Base-by-base conservation (phyloP, 1,140 invertebrate species). In the Cataglyphis hispanica region DNA sequence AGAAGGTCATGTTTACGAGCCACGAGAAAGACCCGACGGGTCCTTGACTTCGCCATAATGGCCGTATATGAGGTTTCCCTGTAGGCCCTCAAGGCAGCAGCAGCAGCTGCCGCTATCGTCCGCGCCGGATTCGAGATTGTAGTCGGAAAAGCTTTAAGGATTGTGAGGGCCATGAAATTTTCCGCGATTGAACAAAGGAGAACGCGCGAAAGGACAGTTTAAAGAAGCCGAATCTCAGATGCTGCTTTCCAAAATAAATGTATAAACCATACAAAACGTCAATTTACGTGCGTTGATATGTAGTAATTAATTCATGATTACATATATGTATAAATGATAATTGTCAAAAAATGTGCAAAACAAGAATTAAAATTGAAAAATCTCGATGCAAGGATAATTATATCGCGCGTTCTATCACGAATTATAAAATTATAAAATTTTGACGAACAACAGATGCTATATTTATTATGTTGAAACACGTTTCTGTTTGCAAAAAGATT, bases 1-100 rank as follows among this genome's bases (percentile, higher is more conserved):
- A 67, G 69, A 70, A 66, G 25, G 46, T 56, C 50, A 89, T 83
- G 83, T 87, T 91, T 88, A 89, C 86, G 86, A 87, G 69, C 60
- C 22, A 83, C 75, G 61, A 50, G 46, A 86, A 67, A 66, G 31
- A 64, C 56, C 40, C 60, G 31, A 70, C 19, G 81, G 64, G 77
- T 74, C 63, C 50, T 76, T 22, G 64, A 31, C 69, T 58, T 53
- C 27, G 56, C 53, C 80, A 16, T 78, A 87, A 81, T 43, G 87
- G 50, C 61, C 80, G 50, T 76, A 50, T 50, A 84, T 53, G 64
- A 83, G 90, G 77, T 88, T 87, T 77, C 60, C 80, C 58, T 16
- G 1, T 22, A 70, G 63, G 58, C 58, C 84, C 40, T 78, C 58
- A 34, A 27, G 43, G 53, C 77, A 43, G n/a, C n/a, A 40, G 16